Base-by-base conservation (phyloP, 2,797 vertebrate species). In the Nyctalus aviator region DNA sequence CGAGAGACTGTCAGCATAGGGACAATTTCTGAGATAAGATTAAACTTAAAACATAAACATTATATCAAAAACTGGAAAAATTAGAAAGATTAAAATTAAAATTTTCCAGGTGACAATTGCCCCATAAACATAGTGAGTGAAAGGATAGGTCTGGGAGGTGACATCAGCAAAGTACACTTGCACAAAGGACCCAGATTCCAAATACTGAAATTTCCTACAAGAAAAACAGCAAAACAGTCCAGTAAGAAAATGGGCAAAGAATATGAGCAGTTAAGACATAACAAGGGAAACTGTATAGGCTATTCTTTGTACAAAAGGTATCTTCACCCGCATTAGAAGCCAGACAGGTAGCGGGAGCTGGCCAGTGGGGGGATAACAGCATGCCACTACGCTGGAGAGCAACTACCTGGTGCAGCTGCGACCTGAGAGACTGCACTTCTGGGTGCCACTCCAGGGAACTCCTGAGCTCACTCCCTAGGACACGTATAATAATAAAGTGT, bases 1-100 rank as follows among this genome's bases (percentile, higher is more conserved):
- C 2, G 2, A 30, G 64, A 66, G 18, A 17, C 41, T 41, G 15
- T 82, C 10, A 48, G n/a, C 41, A 37, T 8, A 37, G 57, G 10
- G 44, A 50, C 30, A 48, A 53, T 30, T 84, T 91, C 76, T 82
- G 53, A 90, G 88, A n/a, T 17, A 72, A 57, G 59, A 76, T 48
- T 14, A 2, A 30, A 73, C 32, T 32, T 69, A 50, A 59, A 84
- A 25, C 7, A 59, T 14, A 64, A 57, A 72, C 8, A 27, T 14
- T 37, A 23, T n/a, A 37, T 50, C 18, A 27, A 85, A 62, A 55
- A 48, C 23, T 8, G 30, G 18, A 48, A 50, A 41, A 71, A 8
- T 15, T 62, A 68, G 2, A 59, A 59, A 72, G 41, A 53, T 30
- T 48, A 83, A 94, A 91, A 71, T 68, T 46, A 91, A 66, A 76